Evolutionary conservation across 2,888 invertebrate genomes (phyloP).

Genomic region (Tortrix viridana): DNA sequence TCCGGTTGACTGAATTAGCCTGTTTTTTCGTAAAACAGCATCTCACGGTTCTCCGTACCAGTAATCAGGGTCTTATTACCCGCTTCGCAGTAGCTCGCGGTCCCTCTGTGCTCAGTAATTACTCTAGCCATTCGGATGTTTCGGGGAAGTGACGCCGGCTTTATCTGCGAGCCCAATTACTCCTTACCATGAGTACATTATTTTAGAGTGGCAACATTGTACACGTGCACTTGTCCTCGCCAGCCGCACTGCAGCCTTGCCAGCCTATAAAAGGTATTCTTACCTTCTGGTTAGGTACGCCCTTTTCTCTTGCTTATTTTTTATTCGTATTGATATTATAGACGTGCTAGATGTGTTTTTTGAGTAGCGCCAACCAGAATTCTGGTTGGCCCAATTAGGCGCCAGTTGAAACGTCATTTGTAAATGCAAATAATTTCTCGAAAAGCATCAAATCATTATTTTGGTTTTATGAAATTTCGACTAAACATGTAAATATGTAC

Average conservation of each 20-base stretch:
- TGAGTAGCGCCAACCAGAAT: no score
- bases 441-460: no score
- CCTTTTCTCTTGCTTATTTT: no score
- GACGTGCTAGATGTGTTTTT: no score
- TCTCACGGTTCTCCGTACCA: constrained; percentile 60
- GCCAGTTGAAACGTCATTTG: no score
- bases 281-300: no score
- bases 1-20: constrained; percentile 23
- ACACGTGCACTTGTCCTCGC: constrained; percentile 1
- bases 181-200: constrained; percentile 17
- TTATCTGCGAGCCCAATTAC: constrained; percentile 20
- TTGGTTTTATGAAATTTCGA: no score
- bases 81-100: constrained; percentile 65
- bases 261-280: not conserved
- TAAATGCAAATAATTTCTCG: no score
- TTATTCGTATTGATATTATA: no score
- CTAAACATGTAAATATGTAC: no score
- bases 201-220: constrained; percentile 10
- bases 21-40: constrained; percentile 47
- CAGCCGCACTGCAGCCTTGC: not conserved
- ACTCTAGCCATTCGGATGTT: constrained; percentile 57
- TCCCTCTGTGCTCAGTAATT: constrained; percentile 59
- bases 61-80: constrained; percentile 67
- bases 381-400: no score
- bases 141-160: constrained; percentile 53